Conservation (phyloP, 2,797 vertebrate genomes). For the Alfaro cultratus region DNA sequence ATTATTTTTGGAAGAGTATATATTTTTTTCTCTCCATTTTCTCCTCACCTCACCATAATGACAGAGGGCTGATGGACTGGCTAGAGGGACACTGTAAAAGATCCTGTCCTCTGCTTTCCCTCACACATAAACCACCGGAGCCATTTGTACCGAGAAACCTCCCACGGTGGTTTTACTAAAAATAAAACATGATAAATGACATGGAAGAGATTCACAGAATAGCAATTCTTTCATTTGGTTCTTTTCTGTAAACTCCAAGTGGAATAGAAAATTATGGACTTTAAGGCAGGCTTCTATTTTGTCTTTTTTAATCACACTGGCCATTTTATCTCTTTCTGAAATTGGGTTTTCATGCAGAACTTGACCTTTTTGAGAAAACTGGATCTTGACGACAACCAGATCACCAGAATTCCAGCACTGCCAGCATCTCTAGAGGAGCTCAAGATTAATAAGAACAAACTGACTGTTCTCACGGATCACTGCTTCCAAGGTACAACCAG, state of each 20-base stretch:
- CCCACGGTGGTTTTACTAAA: conserved; percentile 59
- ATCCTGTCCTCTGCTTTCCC: conserved; percentile 58
- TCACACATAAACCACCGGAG: conserved; percentile 55
- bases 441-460: conserved; percentile 80
- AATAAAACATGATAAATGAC: conserved; percentile 59
- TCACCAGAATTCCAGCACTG: conserved; percentile 77
- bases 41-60: conserved; percentile 63
- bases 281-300: conserved; percentile 23
- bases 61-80: conserved; percentile 68
- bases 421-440: conserved; percentile 82
- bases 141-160: conserved; percentile 35
- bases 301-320: conserved; percentile 33
- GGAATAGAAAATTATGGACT: conserved; percentile 44
- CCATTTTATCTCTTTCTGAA: conserved; percentile 6
- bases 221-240: conserved; percentile 46
- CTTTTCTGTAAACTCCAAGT: conserved; percentile 46
- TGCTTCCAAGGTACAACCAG: conserved; percentile 74
- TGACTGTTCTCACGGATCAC: conserved; percentile 64
- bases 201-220: conserved; percentile 38
- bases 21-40: conserved; percentile 40
- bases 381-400: conserved; percentile 80
- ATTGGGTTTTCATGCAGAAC: conserved; percentile 70
- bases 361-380: conserved; percentile 80
- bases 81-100: conserved; percentile 42
- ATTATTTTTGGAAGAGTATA: conserved; percentile 63